Conservation (phyloP, 2,797 vertebrate species). For the Eutrigla gurnardus region DNA sequence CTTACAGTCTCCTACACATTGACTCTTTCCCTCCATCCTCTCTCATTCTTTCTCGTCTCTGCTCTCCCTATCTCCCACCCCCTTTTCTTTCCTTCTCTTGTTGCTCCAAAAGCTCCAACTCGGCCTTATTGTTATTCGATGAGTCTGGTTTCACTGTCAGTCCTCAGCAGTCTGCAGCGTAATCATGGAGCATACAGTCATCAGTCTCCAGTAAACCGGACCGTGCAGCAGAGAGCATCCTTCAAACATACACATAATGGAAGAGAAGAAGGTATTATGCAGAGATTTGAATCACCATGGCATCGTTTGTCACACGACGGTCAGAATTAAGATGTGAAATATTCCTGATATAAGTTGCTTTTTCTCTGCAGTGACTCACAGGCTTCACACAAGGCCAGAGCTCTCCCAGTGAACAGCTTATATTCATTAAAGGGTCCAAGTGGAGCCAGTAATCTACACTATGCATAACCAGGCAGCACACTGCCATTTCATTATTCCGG, state of each 20-base stretch:
- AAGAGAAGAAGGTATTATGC: constrained; percentile 23
- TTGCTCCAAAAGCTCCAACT: constrained; percentile 57
- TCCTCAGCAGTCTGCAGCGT: constrained; percentile 51
- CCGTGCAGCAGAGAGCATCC: constrained; percentile 38
- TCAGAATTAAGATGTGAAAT: constrained; percentile 48
- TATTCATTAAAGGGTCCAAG: constrained; percentile 69
- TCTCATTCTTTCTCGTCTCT: constrained; percentile 28
- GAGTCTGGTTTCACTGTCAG: constrained; percentile 70
- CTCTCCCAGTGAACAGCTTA: constrained; percentile 53
- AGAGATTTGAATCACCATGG: constrained; percentile 27
- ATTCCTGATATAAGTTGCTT: constrained; percentile 51
- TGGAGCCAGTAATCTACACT: constrained; percentile 64
- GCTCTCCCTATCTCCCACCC: constrained; percentile 21
- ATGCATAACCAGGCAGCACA: constrained; percentile 58
- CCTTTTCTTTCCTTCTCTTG: constrained; percentile 47
- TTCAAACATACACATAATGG: constrained; percentile 44
- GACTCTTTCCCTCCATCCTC: not conserved
- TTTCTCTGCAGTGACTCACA: constrained; percentile 33
- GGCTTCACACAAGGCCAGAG: constrained; percentile 38
- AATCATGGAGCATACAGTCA: constrained; percentile 62
- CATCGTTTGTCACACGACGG: constrained; percentile 34
- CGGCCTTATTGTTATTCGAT: constrained; percentile 66
- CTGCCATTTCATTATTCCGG: constrained; percentile 65
- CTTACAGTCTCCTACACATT: constrained; percentile 56
- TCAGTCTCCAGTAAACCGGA: constrained; percentile 49